A percentile compares a stretch with the other conserved stretches of the same genome.
Evolutionary conservation across 2,113 vertebrate genomes (phyloP).

Genomic region (Dromiciops gliroides): DNA sequence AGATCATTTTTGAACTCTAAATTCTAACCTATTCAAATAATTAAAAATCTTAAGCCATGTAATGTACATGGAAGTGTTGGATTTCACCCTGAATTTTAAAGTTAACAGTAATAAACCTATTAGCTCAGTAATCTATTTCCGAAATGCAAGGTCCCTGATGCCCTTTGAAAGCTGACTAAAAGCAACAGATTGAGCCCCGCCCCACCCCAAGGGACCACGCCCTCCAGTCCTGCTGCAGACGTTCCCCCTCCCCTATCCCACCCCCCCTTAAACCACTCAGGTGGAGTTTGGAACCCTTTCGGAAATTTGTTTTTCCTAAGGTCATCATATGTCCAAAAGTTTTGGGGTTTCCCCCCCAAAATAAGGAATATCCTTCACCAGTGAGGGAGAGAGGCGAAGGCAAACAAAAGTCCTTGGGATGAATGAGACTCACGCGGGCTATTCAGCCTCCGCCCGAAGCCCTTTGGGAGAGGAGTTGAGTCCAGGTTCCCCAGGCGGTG

Average conservation of each 20-base stretch:
- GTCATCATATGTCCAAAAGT: not conserved
- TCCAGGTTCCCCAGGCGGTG: conserved; percentile 33
- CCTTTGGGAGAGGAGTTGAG: not conserved
- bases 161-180: conserved; percentile 45
- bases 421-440: not conserved
- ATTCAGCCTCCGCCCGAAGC: not conserved
- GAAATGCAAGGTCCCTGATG: conserved; percentile 67
- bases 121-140: conserved; percentile 70
- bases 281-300: conserved; percentile 82
- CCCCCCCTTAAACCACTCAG: conserved; percentile 53
- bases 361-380: not conserved
- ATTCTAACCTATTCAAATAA: conserved; percentile 75
- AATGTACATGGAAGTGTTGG: conserved; percentile 83
- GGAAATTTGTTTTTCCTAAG: conserved; percentile 55
- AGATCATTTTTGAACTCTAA: conserved; percentile 64
- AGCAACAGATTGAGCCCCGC: conserved; percentile 17
- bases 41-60: conserved; percentile 80
- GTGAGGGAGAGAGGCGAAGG: not conserved
- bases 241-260: not conserved
- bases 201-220: not conserved
- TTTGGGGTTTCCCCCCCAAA: not conserved
- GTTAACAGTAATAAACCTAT: conserved; percentile 71
- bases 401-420: not conserved
- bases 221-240: not conserved
- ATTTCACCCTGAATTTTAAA: conserved; percentile 82